Base-by-base conservation (phyloP, 2,888 invertebrate species). In the Ophion ventricosus region DNA sequence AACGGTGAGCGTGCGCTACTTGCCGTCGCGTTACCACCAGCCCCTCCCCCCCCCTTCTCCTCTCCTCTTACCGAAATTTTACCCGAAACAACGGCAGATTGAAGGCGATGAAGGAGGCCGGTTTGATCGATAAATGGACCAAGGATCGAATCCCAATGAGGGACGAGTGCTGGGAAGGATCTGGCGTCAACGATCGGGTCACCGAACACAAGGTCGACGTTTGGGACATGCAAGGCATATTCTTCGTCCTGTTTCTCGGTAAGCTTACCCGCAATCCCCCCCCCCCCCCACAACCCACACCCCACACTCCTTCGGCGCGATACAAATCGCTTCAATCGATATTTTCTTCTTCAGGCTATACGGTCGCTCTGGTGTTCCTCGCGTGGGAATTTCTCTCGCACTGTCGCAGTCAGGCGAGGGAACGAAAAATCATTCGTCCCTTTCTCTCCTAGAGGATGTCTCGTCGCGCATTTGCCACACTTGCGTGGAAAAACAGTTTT, bases 191-290 rank as follows among this genome's bases (percentile, higher is more conserved):
- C 17, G 94, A 96, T 0, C 96, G 96, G 93, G 97, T 96, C n/a
- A 96, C 96, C 84, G 98, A 97, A 91, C 97, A 98, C 90, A 97
- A 97, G 56, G 98, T 98, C 61, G 97, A 97, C 92, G 94, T 98
- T 88, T 95, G 96, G 74, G 98, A 98, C 90, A 98, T 98, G 98
- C 98, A 98, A 93, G 98, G 98, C 14, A 98, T 97, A 35, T 98
- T 98, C 93, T 96, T 98, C 89, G 96, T 98, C 0, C 94, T 98
- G 2, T 95, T 97, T 76, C 93, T 98, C 76, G 98, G 98, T 97
- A 94, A 87, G 78, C 57, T 7, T 11, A 2, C 43, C 14, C 43
- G 43, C 43, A 14, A 11, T 11, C 3, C 43, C 14, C 43, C 35
- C 35, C 35, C 35, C 35, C 4, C 35, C 7, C 35, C 4, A 7